Base-by-base conservation (phyloP, 2,888 invertebrate species). In the Allophyes oxyacanthae region DNA sequence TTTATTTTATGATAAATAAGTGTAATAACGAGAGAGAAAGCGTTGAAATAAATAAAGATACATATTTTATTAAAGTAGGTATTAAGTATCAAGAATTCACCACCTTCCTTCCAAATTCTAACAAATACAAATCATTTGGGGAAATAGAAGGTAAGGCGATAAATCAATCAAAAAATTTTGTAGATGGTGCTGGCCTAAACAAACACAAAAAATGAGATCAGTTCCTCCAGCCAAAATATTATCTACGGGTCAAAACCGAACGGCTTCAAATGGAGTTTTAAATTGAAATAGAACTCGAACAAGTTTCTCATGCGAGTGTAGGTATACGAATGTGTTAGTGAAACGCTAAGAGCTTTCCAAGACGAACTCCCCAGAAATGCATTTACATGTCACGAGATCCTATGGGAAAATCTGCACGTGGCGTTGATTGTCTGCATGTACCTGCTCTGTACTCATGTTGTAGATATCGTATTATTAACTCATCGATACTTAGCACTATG, bases 351-450 rank as follows among this genome's bases (percentile, higher is more conserved):
- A 90, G 91, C 90, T 89, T 90, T 89, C 86, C 75, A 86, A 91
- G 90, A 88, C 87, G 87, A 84, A 82, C 83, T 83, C 81, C 79
- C 80, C 79, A 79, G 80, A 81, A 92, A 90, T 92, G 93, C 92
- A 94, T 93, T 92, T 91, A 91, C 93, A 93, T 90, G 87, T 90
- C 88, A 84, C 86, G 83, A 82, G 86, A 85, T 81, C 85, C 84
- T 86, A 87, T 90, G 92, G 87, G 92, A 91, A 87, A 82, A 76
- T 80, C 73, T 82, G 82, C 92, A 92, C 86, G 79, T 91, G 92
- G 42, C 83, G 76, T 75, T 89, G 89, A 88, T 90, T 90, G 89
- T 87, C 67, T 77, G 81, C 77, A 75, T 81, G 89, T 89, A 86
- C 83, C 83, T 84, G 82, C 64, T 72, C 69, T 72, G 75, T 69